These are phyloP conservation scores for Halocaridina rubra DNA, from an alignment of 2,888 invertebrate species.

Conservation along the genomic window DNA sequence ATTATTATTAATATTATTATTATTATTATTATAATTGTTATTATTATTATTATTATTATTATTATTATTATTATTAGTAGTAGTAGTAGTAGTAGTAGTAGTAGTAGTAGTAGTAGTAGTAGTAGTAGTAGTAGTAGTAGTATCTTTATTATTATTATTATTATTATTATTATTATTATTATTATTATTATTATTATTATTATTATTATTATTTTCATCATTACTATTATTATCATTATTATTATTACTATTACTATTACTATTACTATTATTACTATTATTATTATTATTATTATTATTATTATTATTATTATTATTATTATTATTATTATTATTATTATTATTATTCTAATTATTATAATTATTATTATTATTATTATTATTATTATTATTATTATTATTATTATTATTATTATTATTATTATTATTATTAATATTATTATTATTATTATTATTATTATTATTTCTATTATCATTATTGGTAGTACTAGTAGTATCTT, in stretches of 20 bases:
- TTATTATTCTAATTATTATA: too few species aligned
- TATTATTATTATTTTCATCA: background rate
- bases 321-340: background rate
- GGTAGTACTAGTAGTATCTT: background rate
- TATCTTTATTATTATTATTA: background rate
- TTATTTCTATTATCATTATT: too few species aligned
- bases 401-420: background rate
- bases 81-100: background rate
- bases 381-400: background rate
- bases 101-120: background rate
- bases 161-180: background rate
- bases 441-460: background rate
- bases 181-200: background rate
- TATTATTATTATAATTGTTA: background rate
- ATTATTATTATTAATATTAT: background rate
- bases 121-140: background rate
- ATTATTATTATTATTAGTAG: too few species aligned
- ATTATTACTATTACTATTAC: background rate
- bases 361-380: background rate
- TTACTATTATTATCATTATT: background rate
- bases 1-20: background rate
- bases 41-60: background rate
- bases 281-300: background rate
- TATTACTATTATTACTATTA: background rate
- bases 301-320: background rate